Evolutionary conservation across 2,113 vertebrate genomes (phyloP).

Genomic region (Pantherophis guttatus): DNA sequence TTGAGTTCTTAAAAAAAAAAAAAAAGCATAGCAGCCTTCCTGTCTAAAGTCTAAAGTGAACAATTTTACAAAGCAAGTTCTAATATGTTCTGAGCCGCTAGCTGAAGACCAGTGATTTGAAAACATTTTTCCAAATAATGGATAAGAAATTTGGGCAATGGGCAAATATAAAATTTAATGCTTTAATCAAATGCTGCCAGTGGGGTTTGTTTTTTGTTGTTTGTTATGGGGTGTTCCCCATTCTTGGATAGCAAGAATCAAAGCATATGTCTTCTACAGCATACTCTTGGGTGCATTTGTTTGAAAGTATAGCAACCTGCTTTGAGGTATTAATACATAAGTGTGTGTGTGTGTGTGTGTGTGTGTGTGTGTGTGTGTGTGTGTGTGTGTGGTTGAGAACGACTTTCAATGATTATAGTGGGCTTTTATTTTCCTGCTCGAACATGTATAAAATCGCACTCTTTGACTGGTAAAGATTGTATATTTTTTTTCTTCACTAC

Average conservation of each 20-base stretch:
- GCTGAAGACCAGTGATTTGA: background rate
- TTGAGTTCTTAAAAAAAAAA: background rate
- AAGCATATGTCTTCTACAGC: background rate
- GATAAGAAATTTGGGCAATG: background rate
- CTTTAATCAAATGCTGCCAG: background rate
- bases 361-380: no score
- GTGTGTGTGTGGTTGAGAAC: background rate
- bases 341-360: no score
- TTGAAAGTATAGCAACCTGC: background rate
- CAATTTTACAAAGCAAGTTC: background rate
- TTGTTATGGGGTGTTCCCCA: background rate
- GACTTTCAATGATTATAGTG: background rate
- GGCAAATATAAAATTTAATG: background rate
- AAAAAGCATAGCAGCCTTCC: background rate
- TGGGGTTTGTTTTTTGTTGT: no score
- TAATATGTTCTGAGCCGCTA: background rate
- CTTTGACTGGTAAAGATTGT: background rate
- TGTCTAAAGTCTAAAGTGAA: background rate
- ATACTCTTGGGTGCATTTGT: background rate
- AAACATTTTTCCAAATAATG: background rate
- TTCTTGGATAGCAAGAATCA: background rate
- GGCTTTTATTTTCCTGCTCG: background rate
- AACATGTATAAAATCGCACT: background rate
- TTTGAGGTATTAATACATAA: background rate
- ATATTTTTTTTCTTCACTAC: background rate